Evolutionary conservation across 2,888 invertebrate genomes (phyloP).

Genomic region (Meiosimyza platycephala): DNA sequence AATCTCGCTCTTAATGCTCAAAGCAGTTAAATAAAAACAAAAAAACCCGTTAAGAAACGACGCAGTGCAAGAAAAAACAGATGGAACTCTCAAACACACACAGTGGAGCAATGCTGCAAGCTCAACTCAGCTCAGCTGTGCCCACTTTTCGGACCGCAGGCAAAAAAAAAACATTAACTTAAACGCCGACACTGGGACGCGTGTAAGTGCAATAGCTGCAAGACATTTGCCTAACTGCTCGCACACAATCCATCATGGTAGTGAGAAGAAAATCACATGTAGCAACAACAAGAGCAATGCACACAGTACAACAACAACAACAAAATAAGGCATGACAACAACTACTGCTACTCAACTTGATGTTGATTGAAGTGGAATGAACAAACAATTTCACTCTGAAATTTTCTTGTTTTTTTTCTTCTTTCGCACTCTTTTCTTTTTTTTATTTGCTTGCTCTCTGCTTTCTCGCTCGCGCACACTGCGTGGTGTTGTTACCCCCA

Average conservation of each 20-base stretch:
- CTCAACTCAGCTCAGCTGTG: constrained; percentile 16
- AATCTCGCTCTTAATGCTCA: neutral
- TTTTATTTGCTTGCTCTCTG: neutral
- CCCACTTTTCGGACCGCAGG: neutral
- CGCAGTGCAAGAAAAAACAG: no score
- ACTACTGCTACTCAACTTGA: constrained; percentile 43
- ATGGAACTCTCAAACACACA: neutral
- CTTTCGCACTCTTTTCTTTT: constrained; percentile 40
- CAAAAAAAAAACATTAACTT: neutral
- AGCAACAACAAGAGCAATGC: constrained; percentile 1
- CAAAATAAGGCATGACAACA: constrained; percentile 17
- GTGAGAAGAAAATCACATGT: constrained; percentile 30
- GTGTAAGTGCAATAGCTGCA: constrained; percentile 29
- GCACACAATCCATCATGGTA: constrained; percentile 40
- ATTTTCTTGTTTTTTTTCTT: constrained; percentile 18
- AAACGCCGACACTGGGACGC: constrained; percentile 10
- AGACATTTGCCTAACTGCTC: constrained; percentile 25
- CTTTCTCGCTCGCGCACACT: constrained; percentile 3
- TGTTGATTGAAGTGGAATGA: constrained; percentile 55
- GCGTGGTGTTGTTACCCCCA: no score
- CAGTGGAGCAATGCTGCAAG: constrained; percentile 4
- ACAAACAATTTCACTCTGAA: constrained; percentile 51
- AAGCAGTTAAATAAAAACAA: constrained; percentile 4
- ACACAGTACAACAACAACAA: constrained; percentile 33
- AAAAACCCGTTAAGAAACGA: constrained; percentile 17